Evolutionary conservation across 2,113 vertebrate species (phyloP).

Genomic region (Heterotilapia buettikoferi): DNA sequence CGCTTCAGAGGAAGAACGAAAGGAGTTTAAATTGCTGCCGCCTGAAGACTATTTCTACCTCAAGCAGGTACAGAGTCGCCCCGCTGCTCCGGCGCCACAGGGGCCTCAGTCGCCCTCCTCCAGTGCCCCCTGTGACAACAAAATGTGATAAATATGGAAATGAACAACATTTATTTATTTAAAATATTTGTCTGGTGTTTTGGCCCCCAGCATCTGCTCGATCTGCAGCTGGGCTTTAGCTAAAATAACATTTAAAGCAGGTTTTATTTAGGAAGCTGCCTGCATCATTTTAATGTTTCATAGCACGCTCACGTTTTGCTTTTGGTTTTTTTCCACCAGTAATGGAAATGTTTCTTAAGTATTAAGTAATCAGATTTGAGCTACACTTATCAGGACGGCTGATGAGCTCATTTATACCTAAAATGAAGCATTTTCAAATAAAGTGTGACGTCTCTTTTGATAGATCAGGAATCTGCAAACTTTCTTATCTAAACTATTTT

Average conservation of each 20-base stretch:
- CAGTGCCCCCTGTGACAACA: neutral
- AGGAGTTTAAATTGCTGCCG: constrained; percentile 89
- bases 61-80: constrained; percentile 82
- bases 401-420: neutral
- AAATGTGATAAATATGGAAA: neutral
- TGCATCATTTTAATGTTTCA: neutral
- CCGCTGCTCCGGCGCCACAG: neutral
- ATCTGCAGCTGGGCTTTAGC: neutral
- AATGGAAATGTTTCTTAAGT: neutral
- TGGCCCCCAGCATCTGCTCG: neutral
- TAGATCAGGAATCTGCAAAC: neutral
- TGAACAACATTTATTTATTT: neutral
- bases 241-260: neutral
- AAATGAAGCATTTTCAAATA: neutral
- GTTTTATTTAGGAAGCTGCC: neutral
- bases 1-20: constrained; percentile 83
- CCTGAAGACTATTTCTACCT: constrained; percentile 98
- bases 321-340: neutral
- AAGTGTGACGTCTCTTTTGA: neutral
- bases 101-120: neutral
- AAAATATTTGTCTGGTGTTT: neutral
- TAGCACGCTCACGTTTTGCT: fast-evolving
- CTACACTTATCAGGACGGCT: neutral
- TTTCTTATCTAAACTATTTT: neutral
- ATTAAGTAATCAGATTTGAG: neutral